phyloP scores from a whole-genome alignment of 2,113 vertebrate genomes.

The Hippocampus barbouri region DNA sequence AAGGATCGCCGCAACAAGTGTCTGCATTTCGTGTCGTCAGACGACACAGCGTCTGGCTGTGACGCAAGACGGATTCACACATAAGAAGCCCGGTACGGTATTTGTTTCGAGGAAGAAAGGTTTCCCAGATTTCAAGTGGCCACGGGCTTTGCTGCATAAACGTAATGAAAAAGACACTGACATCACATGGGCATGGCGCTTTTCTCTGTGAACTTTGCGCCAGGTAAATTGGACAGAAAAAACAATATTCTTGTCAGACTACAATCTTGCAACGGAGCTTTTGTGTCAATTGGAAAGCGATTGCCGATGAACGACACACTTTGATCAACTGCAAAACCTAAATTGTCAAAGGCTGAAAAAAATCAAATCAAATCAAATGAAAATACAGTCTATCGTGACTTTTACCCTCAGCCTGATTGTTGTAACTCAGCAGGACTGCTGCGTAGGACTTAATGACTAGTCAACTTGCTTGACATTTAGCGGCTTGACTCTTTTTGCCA shows the following conservation, averaged over 20 bases:
- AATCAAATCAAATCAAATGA: no score
- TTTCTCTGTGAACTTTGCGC: slow-evolving; percentile 46
- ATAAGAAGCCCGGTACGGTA: neutral
- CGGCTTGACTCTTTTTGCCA: no score
- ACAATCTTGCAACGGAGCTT: no score
- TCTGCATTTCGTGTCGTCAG: slow-evolving; percentile 35
- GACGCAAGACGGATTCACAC: slow-evolving; percentile 34
- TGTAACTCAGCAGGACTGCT: no score
- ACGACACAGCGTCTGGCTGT: slow-evolving; percentile 45
- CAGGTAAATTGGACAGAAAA: slow-evolving; percentile 51
- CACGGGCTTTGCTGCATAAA: slow-evolving; percentile 19
- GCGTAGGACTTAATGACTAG: no score
- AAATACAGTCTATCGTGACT: no score
- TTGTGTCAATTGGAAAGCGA: no score
- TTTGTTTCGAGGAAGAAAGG: slow-evolving; percentile 29
- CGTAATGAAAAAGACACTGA: slow-evolving; percentile 30
- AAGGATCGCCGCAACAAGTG: slow-evolving; percentile 47
- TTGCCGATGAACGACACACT: no score
- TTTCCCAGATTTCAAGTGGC: slow-evolving; percentile 44
- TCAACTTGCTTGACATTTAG: no score
- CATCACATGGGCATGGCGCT: slow-evolving; percentile 32
- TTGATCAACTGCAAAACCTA: no score
- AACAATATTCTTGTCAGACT: slow-evolving; percentile 17
- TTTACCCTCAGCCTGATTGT: no score
- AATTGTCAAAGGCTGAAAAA: no score